Evolutionary conservation across 2,888 invertebrate species (phyloP).

Genomic region (Trissoscelio sp.): DNA sequence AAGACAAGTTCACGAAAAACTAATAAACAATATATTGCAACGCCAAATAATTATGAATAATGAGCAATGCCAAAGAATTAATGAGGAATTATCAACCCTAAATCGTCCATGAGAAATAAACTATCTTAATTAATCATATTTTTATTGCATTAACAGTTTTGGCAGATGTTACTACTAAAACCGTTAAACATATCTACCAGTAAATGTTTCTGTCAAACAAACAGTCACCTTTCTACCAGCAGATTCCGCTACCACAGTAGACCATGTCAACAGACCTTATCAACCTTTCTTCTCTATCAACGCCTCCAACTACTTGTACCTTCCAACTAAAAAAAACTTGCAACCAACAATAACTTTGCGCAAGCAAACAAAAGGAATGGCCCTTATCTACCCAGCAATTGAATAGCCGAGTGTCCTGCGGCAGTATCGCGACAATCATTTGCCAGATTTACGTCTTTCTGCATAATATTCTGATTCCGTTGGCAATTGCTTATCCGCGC

Average conservation of each 20-base stretch:
- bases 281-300: conserved; percentile 23
- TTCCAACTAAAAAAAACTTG: conserved; percentile 33
- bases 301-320: conserved; percentile 29
- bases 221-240: background rate
- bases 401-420: conserved; percentile 18
- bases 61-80: no score
- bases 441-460: conserved; percentile 54
- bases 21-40: no score
- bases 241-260: conserved; percentile 19
- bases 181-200: no score
- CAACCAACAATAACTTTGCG: conserved; percentile 47
- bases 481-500: conserved; percentile 53
- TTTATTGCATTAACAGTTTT: no score
- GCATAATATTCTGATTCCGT: conserved; percentile 56
- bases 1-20: no score
- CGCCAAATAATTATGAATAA: no score
- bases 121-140: no score
- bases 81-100: no score
- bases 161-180: no score
- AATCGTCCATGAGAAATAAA: no score
- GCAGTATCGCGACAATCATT: conserved; percentile 47
- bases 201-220: no score
- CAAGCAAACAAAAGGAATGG: conserved; percentile 54
- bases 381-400: conserved; percentile 42
- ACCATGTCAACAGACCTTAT: conserved; percentile 35